Percentiles rank a stretch among this genome's conserved stretches.
Conservation (phyloP, 2,113 vertebrate genomes). For the Otocyon megalotis region DNA sequence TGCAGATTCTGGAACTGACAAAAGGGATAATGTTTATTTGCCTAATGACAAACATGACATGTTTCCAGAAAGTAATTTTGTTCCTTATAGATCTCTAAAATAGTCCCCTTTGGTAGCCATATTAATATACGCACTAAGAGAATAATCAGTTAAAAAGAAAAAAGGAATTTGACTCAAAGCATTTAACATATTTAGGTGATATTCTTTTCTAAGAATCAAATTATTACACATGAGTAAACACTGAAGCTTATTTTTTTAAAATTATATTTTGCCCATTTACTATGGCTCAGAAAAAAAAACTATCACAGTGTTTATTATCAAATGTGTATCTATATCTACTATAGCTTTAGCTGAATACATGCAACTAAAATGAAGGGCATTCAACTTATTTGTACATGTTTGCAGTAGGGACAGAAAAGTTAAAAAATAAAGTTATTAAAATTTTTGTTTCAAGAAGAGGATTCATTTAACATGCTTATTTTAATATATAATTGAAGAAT, state of each 20-base stretch:
- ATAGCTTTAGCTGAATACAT: background rate
- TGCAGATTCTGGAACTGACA: background rate
- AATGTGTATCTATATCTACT: background rate
- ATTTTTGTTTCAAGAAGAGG: background rate
- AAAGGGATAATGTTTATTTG: background rate
- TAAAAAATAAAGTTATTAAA: background rate
- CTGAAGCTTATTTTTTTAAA: background rate
- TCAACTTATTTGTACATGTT: background rate
- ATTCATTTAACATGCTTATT: background rate
- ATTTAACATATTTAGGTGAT: background rate
- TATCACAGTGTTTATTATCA: background rate
- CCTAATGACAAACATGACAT: background rate
- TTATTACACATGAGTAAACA: background rate
- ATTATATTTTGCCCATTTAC: background rate
- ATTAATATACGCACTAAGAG: background rate
- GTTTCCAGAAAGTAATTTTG: background rate
- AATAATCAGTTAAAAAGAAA: background rate
- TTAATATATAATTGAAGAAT: background rate
- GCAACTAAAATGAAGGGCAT: background rate
- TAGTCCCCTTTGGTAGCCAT: background rate
- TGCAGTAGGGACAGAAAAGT: background rate
- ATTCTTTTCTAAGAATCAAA: background rate
- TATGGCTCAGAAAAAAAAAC: background rate
- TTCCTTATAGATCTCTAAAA: background rate
- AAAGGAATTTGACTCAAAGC: background rate